A percentile compares a stretch with the other conserved stretches of the same genome.
Evolutionary conservation across 2,797 vertebrate genomes (phyloP).

Genomic region (Falco peregrinus): DNA sequence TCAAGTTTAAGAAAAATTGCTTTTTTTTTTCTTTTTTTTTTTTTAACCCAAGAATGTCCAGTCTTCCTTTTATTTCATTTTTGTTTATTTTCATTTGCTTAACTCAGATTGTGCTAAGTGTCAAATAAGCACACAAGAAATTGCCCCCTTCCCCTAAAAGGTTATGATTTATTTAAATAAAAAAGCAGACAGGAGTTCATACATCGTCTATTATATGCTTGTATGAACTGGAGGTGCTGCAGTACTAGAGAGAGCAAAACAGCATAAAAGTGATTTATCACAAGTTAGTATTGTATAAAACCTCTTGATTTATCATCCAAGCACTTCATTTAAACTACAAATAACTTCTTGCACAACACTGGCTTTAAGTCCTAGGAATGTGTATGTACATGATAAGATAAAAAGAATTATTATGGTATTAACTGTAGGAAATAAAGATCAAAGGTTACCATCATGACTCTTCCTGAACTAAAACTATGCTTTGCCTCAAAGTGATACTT

Average conservation of each 20-base stretch:
- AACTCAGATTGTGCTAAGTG: background rate
- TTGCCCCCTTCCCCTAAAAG: background rate
- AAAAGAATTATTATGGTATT: conserved; percentile 64
- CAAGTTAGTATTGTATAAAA: conserved; percentile 18
- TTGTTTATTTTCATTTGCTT: background rate
- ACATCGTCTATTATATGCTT: background rate
- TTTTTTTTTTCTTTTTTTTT: accelerated
- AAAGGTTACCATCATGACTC: conserved; percentile 52
- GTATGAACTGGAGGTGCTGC: background rate
- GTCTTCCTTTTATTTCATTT: background rate
- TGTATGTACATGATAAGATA: conserved; percentile 36
- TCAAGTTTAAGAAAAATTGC: background rate
- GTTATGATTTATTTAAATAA: background rate
- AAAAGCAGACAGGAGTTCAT: background rate
- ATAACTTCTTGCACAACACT: conserved; percentile 55
- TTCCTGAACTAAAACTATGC: conserved; percentile 46
- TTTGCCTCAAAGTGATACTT: conserved; percentile 48
- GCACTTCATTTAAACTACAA: conserved; percentile 52
- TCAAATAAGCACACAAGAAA: background rate
- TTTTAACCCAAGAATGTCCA: background rate
- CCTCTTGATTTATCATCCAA: conserved; percentile 46
- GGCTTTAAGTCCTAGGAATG: conserved; percentile 41
- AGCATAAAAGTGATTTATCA: conserved; percentile 49
- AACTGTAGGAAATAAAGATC: conserved; percentile 66
- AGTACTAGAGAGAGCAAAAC: background rate